A percentile compares a stretch with the other conserved stretches of the same genome.
These are phyloP conservation scores for Drosophila prolongata DNA, from an alignment of 2,888 invertebrate genomes.

Conservation along the genomic window DNA sequence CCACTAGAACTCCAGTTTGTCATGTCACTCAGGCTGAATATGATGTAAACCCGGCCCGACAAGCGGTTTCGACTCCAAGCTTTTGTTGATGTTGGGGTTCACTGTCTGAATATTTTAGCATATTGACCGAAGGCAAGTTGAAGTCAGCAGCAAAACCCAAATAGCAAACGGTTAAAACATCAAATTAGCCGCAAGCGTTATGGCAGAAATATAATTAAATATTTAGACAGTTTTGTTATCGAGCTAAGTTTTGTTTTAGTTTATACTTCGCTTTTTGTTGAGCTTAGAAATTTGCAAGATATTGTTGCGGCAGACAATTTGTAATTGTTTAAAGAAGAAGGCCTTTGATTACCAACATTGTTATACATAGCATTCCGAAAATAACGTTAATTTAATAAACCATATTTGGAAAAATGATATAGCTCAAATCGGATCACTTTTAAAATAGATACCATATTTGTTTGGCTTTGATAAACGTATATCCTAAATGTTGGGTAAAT, in stretches of 20 bases:
- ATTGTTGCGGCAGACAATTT: neutral
- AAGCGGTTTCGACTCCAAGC: neutral
- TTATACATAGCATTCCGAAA: too few species aligned
- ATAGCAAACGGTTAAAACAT: constrained; percentile 32
- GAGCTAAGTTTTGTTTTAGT: constrained; percentile 1
- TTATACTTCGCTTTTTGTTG: neutral
- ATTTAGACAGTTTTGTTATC: constrained; percentile 6
- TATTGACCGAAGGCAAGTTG: constrained; percentile 21
- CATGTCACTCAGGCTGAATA: constrained; percentile 11
- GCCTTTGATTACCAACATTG: too few species aligned
- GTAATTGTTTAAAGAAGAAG: neutral
- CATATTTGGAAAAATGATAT: too few species aligned
- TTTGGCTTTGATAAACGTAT: too few species aligned
- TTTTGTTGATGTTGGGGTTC: constrained; percentile 6
- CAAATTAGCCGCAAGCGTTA: constrained; percentile 14
- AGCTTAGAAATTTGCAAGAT: neutral
- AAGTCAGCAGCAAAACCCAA: constrained; percentile 10
- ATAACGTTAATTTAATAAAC: too few species aligned
- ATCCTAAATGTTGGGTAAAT: too few species aligned
- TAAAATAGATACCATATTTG: too few species aligned
- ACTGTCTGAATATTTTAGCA: constrained; percentile 19
- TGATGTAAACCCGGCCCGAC: constrained; percentile 22
- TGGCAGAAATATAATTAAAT: constrained; percentile 25
- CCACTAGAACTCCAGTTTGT: constrained; percentile 17
- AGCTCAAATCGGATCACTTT: too few species aligned